Percentiles rank a stretch among this genome's conserved stretches.
Conservation (phyloP, 1,140 invertebrate species). For the Dreissena rostriformis region DNA sequence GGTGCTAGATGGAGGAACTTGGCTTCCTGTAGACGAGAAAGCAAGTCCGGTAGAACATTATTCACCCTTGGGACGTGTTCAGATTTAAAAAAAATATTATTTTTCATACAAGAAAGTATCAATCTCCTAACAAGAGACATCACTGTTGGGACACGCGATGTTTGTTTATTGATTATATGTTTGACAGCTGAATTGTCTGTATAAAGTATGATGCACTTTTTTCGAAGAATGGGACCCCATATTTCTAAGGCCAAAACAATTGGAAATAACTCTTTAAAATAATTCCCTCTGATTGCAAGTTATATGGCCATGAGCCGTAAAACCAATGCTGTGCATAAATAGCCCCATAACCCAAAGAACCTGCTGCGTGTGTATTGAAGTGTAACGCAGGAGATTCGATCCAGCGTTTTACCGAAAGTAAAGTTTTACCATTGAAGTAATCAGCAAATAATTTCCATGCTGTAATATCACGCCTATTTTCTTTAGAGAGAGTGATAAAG, state of each 20-base stretch:
- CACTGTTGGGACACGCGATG: conserved; percentile 12
- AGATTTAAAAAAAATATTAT: conserved; percentile 30
- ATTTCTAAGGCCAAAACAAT: background rate
- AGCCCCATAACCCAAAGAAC: conserved; percentile 17
- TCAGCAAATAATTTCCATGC: conserved; percentile 21
- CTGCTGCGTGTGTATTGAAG: background rate
- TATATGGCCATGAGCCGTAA: too few relatives aligned
- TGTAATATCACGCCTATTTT: conserved; percentile 5
- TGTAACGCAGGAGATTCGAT: conserved; percentile 16
- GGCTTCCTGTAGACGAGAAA: too few relatives aligned
- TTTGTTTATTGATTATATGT: conserved; percentile 45
- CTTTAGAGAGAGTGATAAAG: conserved; percentile 28
- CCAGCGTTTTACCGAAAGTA: conserved; percentile 22
- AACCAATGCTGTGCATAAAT: too few relatives aligned
- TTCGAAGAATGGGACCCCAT: conserved; percentile 20
- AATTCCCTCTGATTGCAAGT: background rate
- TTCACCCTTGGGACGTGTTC: conserved; percentile 40
- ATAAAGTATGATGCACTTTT: conserved; percentile 7
- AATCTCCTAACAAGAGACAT: conserved; percentile 46
- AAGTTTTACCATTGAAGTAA: conserved; percentile 43
- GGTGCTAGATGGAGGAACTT: too few relatives aligned
- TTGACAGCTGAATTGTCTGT: too few relatives aligned
- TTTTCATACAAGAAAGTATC: conserved; percentile 17
- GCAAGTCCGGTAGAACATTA: too few relatives aligned
- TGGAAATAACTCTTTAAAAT: background rate